These are phyloP conservation scores for Odontomachus brunneus DNA, from an alignment of 1,140 invertebrate species.

Conservation along the genomic window DNA sequence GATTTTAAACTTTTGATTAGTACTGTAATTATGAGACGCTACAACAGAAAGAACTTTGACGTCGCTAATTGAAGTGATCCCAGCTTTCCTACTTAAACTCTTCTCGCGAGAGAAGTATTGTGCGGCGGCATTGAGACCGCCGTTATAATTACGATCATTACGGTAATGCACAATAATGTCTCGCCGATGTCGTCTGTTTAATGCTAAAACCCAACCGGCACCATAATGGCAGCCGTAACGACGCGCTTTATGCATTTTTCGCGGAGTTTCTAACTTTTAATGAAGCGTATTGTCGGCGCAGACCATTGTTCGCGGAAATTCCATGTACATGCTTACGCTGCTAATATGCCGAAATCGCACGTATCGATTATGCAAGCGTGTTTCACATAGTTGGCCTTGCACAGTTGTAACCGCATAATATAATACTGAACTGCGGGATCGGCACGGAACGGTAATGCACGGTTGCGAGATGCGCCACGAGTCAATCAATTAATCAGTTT, in stretches of 20 bases:
- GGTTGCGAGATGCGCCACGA: constrained; percentile 10
- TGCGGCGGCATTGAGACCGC: background rate
- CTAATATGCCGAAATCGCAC: constrained; percentile 38
- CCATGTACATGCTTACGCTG: constrained; percentile 13
- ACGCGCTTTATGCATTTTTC: constrained; percentile 20
- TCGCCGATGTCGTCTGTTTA: background rate
- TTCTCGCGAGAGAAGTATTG: background rate
- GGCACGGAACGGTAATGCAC: constrained; percentile 27
- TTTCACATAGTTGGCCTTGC: constrained; percentile 63
- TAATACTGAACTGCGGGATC: constrained; percentile 36
- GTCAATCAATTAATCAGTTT: constrained; percentile 45
- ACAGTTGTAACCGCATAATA: constrained; percentile 54
- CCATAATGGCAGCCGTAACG: background rate
- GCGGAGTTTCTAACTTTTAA: constrained; percentile 31
- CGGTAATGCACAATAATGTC: background rate
- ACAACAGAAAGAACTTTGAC: background rate
- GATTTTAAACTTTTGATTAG: too few species aligned
- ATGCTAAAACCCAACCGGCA: constrained; percentile 1
- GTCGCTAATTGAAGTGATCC: background rate
- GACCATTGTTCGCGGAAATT: constrained; percentile 24
- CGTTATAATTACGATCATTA: background rate
- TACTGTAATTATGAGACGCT: too few species aligned
- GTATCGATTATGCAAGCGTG: constrained; percentile 56
- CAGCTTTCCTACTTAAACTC: background rate
- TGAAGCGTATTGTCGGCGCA: constrained; percentile 29